phyloP scores from a whole-genome alignment of 1,140 invertebrate species.

The Drosophila navojoa region DNA sequence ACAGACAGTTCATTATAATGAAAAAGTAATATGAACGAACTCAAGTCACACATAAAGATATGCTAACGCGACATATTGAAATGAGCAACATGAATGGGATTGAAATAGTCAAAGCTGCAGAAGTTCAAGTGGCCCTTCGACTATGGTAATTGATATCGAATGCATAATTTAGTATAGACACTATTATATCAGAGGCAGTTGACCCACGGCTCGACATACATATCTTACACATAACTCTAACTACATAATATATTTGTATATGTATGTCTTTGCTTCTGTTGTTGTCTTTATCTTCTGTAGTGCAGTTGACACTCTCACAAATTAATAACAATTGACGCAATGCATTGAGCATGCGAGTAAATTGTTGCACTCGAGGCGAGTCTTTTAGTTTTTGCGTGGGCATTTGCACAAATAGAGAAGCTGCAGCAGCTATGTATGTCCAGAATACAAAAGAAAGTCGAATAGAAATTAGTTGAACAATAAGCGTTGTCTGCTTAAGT shows the following conservation, averaged over 20 bases:
- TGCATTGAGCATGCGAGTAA: slow-evolving; percentile 35
- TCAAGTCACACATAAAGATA: slow-evolving; percentile 1
- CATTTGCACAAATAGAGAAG: slow-evolving; percentile 13
- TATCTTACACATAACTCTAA: no score
- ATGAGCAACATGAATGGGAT: slow-evolving; percentile 2
- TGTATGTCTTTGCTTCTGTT: slow-evolving; percentile 8
- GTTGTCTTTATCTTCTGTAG: slow-evolving; percentile 26
- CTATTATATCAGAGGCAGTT: slow-evolving; percentile 38
- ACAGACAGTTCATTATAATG: slow-evolving; percentile 13
- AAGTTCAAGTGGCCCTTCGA: not conserved
- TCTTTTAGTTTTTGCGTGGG: slow-evolving; percentile 16
- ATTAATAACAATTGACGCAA: slow-evolving; percentile 62
- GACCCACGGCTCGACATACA: slow-evolving; percentile 30
- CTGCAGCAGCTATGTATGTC: slow-evolving; percentile 13
- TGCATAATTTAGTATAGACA: slow-evolving; percentile 11
- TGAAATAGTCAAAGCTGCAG: slow-evolving; percentile 2
- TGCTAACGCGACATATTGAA: slow-evolving; percentile 16
- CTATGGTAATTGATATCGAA: slow-evolving; percentile 21
- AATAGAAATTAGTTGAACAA: slow-evolving; percentile 44
- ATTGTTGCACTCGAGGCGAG: slow-evolving; percentile 37
- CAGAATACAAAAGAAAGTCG: slow-evolving; percentile 43
- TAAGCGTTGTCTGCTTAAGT: slow-evolving; percentile 6
- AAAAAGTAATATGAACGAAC: slow-evolving; percentile 10
- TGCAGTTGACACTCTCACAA: slow-evolving; percentile 51
- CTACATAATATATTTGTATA: not conserved